Base-by-base conservation (phyloP, 2,797 vertebrate species). In the Sebastolobus altivelis region DNA sequence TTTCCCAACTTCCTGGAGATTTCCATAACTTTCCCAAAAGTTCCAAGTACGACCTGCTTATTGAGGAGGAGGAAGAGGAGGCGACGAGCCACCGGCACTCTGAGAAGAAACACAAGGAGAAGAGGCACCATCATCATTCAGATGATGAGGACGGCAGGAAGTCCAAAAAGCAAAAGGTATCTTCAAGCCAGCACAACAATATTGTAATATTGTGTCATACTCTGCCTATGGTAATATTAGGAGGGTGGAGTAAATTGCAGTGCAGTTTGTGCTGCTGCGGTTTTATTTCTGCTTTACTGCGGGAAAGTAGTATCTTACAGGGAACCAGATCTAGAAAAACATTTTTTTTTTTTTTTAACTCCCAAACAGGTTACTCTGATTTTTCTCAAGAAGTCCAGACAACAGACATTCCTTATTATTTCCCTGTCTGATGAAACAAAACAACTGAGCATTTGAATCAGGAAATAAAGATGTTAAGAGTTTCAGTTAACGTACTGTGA, bases 31-130 rank as follows among this genome's bases (percentile, higher is more conserved):
- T 80, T 83, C 14, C 59, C 13, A 10, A 69, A 91, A 99, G 97
- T 81, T 92, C 96, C 35, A 97, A 95, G 82, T 99, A 99, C 7
- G 97, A 98, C 66, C 95, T 99, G 68, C 84, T 99, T 37, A 90
- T 98, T 12, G 97, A 98, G 35, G 97, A 98, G 35, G 97, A 98
- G 1, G 96, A 97, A 9, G 90, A 92, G 27, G 96, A 96, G 43
- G 95, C 93, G 10, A 75, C 83, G 1, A 92, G 95, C 86, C 95
- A 93, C n/a, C 92, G 75, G 0, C 96, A 90, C 61, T 86, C 91
- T 18, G 94, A 96, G 88, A 97, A 96, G 90, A 98, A 97, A 61
- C 96, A 97, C 80, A 97, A 97, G 87, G 97, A 97, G 81, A 97
- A 96, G 92, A 97, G 94, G 62, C 96, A 95, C 22, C 95, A 96